A percentile compares a stretch with the other conserved stretches of the same genome.
Evolutionary conservation across 2,113 vertebrate genomes (phyloP).

Genomic region (Camelus dromedarius): DNA sequence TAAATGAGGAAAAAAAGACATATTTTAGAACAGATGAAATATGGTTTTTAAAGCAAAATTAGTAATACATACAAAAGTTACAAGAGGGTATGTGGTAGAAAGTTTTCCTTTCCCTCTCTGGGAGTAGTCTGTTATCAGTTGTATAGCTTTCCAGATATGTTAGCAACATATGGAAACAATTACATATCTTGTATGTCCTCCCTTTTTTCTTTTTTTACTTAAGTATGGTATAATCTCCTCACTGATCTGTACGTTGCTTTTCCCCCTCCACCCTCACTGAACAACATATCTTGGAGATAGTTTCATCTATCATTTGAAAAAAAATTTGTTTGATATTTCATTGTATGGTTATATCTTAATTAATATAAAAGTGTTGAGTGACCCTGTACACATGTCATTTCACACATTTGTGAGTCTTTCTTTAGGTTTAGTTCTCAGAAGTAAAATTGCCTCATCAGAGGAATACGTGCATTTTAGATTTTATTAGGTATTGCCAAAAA

Average conservation of each 20-base stretch:
- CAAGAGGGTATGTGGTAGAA: background rate
- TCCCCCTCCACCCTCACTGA: background rate
- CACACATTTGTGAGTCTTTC: background rate
- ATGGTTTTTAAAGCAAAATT: background rate
- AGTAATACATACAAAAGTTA: background rate
- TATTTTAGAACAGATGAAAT: background rate
- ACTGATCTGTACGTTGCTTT: slow-evolving; percentile 5
- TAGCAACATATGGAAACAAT: background rate
- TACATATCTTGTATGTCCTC: background rate
- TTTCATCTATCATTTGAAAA: background rate
- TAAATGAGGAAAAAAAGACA: background rate
- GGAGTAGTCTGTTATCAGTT: background rate
- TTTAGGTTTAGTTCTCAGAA: slow-evolving; percentile 52
- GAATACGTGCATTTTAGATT: slow-evolving; percentile 12
- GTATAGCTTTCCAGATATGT: background rate
- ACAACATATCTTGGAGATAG: background rate
- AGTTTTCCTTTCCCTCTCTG: background rate
- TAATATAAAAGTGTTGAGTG: slow-evolving; percentile 39
- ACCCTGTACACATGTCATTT: background rate
- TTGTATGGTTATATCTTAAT: background rate
- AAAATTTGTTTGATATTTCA: no score
- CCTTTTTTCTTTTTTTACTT: background rate
- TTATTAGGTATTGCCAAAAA: background rate
- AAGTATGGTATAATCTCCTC: background rate
- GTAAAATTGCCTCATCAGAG: background rate